phyloP scores from a whole-genome alignment of 2,888 invertebrate genomes.

The Cordilura impudica region DNA sequence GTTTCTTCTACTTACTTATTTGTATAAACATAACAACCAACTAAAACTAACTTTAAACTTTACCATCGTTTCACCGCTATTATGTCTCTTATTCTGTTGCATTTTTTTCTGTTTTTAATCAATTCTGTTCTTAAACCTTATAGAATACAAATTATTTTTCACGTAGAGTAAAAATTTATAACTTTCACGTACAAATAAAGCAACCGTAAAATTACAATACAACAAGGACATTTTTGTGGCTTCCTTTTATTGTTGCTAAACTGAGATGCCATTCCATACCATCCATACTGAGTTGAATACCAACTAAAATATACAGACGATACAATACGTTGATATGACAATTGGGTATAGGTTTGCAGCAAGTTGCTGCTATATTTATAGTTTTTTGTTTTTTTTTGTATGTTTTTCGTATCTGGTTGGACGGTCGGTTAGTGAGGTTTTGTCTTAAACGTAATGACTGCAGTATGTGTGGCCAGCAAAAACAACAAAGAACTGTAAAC shows the following conservation, averaged over 20 bases:
- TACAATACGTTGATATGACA: conserved; percentile 33
- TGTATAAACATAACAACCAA: neutral
- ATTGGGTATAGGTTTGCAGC: conserved; percentile 15
- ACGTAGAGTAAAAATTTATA: conserved; percentile 68
- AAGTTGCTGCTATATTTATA: conserved; percentile 12
- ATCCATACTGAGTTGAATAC: conserved; percentile 51
- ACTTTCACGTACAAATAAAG: conserved; percentile 70
- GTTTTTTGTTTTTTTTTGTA: neutral
- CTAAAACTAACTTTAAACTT: neutral
- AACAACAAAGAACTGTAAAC: conserved; percentile 22
- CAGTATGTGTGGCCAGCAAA: conserved; percentile 53
- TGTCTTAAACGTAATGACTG: conserved; percentile 53
- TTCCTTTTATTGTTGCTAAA: conserved; percentile 55
- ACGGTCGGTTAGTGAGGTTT: conserved; percentile 33
- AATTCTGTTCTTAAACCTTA: conserved; percentile 45
- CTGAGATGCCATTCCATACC: conserved; percentile 54
- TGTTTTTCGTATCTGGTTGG: conserved; percentile 15
- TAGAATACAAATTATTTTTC: conserved; percentile 57
- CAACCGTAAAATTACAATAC: conserved; percentile 72
- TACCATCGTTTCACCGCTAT: neutral
- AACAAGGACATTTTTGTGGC: conserved; percentile 65
- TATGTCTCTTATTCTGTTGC: conserved; percentile 3
- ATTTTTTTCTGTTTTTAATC: conserved; percentile 36
- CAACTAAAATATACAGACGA: conserved; percentile 16
- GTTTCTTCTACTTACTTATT: neutral